Evolutionary conservation across 2,113 vertebrate genomes (phyloP).

Genomic region (Fukomys damarensis): DNA sequence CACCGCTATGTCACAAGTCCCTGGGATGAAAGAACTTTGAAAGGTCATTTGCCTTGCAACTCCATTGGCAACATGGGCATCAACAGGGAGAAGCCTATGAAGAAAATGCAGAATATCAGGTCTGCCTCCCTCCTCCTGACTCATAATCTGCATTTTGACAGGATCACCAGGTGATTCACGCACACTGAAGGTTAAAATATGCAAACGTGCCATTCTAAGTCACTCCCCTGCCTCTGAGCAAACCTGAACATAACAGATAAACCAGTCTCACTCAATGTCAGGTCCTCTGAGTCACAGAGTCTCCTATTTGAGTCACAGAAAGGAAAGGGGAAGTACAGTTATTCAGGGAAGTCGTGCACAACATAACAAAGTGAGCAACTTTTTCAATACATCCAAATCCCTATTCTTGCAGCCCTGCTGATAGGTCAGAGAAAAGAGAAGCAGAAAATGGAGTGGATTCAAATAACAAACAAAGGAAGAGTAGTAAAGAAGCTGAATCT

Average conservation of each 20-base stretch:
- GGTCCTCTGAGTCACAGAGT: not conserved
- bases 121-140: not conserved
- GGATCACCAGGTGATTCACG: not conserved
- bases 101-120: constrained; percentile 8
- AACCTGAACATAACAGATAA: not conserved
- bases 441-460: constrained; percentile 29
- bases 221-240: not conserved
- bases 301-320: constrained; percentile 39
- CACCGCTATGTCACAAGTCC: constrained; percentile 2
- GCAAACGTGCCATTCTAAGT: not conserved
- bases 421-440: constrained; percentile 52
- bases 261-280: not conserved
- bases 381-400: constrained; percentile 26
- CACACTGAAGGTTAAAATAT: not conserved
- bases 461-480: constrained; percentile 18
- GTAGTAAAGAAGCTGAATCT: constrained; percentile 53
- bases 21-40: not conserved
- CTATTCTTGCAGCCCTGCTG: constrained; percentile 53
- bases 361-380: constrained; percentile 39
- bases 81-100: not conserved
- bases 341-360: constrained; percentile 58
- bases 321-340: constrained; percentile 47
- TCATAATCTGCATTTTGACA: not conserved
- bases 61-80: not conserved
- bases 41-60: constrained; percentile 7